Percentiles rank a stretch among this genome's conserved stretches.
These are phyloP conservation scores for Drosophila kikkawai DNA, from an alignment of 1,140 invertebrate genomes.

Conservation along the genomic window DNA sequence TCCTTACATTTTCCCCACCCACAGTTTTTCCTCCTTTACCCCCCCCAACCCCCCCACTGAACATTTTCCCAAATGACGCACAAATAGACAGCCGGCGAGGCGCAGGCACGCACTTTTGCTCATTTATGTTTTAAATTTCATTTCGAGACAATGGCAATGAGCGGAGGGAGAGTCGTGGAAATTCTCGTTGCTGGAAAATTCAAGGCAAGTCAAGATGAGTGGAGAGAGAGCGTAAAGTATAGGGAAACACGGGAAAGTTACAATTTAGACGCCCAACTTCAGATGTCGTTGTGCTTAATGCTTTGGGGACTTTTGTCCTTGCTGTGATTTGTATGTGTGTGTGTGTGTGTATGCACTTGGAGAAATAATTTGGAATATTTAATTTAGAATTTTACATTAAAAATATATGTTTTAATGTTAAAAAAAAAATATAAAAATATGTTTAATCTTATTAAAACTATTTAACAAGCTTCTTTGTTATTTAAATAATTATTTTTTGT, in stretches of 20 bases:
- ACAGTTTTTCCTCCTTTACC: not conserved
- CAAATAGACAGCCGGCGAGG: conserved; percentile 52
- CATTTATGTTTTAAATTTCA: conserved; percentile 83
- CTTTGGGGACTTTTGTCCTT: conserved; percentile 64
- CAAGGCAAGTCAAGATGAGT: conserved; percentile 32
- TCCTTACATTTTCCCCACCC: conserved; percentile 27
- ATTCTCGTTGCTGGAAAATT: conserved; percentile 8
- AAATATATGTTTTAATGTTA: too few species aligned
- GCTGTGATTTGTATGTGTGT: conserved; percentile 59
- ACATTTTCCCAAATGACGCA: conserved; percentile 46
- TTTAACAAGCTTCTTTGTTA: too few species aligned
- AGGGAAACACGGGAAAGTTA: conserved; percentile 51
- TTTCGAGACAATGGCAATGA: conserved; percentile 57
- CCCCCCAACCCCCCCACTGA: not conserved
- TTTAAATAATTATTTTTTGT: too few species aligned
- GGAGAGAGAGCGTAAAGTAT: conserved; percentile 45
- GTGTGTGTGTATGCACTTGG: conserved; percentile 1
- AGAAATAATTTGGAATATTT: not conserved
- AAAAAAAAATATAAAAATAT: too few species aligned
- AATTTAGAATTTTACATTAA: not conserved
- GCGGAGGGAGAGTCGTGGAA: not conserved
- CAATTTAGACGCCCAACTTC: conserved; percentile 59
- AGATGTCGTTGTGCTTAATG: conserved; percentile 50
- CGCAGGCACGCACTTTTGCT: conserved; percentile 77
- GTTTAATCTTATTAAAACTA: too few species aligned